Evolutionary conservation across 2,888 invertebrate species (phyloP).

Genomic region (Conistra vaccinii): DNA sequence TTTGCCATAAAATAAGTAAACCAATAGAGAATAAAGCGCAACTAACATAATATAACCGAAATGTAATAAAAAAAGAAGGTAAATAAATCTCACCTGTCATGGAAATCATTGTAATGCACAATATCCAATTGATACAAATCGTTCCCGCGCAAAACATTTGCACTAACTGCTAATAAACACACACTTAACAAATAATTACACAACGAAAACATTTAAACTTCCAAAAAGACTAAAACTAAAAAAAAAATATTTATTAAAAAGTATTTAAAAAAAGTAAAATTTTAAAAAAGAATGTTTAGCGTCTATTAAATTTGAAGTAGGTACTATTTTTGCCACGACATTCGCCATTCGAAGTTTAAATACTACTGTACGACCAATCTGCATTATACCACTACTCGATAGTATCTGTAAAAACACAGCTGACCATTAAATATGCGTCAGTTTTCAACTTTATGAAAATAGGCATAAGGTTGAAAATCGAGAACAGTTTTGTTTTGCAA

Average conservation of each 20-base stretch:
- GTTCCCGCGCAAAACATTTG: conserved; percentile 68
- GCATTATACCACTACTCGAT: conserved; percentile 37
- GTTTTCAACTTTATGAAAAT: not conserved
- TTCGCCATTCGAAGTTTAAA: conserved; percentile 57
- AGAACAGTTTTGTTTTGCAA: not conserved
- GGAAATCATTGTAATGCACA: conserved; percentile 90
- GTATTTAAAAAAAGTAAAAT: not conserved
- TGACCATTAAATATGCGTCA: not conserved
- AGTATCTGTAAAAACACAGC: conserved; percentile 31
- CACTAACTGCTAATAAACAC: conserved; percentile 64
- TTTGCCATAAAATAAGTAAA: not conserved
- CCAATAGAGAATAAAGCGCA: not conserved
- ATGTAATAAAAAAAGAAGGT: not conserved
- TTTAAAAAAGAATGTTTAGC: not conserved
- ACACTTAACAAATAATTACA: conserved; percentile 62
- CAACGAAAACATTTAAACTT: conserved; percentile 47
- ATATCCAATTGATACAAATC: conserved; percentile 88
- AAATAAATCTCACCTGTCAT: conserved; percentile 83
- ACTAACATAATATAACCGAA: not conserved
- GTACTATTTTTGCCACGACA: conserved; percentile 40
- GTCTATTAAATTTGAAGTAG: conserved; percentile 1
- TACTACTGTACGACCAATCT: conserved; percentile 51
- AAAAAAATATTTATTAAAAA: not conserved
- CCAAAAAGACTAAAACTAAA: conserved; percentile 8
- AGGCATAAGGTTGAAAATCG: conserved; percentile 13